phyloP scores from a whole-genome alignment of 2,888 invertebrate genomes.

The Diogma glabrata region DNA sequence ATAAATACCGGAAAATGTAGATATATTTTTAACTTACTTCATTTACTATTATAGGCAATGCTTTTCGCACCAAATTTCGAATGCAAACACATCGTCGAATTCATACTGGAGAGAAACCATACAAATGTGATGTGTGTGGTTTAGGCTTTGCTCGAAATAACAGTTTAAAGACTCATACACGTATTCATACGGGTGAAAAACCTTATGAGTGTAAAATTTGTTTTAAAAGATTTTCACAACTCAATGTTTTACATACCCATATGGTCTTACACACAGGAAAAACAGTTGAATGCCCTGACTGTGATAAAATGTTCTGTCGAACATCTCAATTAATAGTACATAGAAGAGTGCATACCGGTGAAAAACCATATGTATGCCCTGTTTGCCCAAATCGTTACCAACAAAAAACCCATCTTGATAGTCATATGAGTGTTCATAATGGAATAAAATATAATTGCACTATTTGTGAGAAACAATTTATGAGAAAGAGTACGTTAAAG shows the following conservation, averaged over 20 bases:
- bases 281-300: constrained; percentile 27
- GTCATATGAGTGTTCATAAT: constrained; percentile 28
- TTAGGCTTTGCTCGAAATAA: constrained; percentile 26
- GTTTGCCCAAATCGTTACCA: constrained; percentile 28
- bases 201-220: constrained; percentile 29
- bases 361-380: constrained; percentile 27
- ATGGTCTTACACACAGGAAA: constrained; percentile 29
- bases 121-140: constrained; percentile 26
- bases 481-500: constrained; percentile 18
- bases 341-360: constrained; percentile 27
- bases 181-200: constrained; percentile 28
- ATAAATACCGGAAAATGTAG: no score
- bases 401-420: constrained; percentile 28
- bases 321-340: constrained; percentile 27
- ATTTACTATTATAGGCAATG: no score
- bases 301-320: constrained; percentile 29
- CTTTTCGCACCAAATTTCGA: constrained; percentile 26
- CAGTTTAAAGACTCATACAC: constrained; percentile 27
- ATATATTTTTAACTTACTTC: no score
- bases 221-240: constrained; percentile 28
- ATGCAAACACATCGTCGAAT: constrained; percentile 26
- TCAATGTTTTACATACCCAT: constrained; percentile 29
- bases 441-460: constrained; percentile 19
- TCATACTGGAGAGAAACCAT: constrained; percentile 28
- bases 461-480: constrained; percentile 17